Evolutionary conservation across 1,140 invertebrate genomes (phyloP), one percentile per base, ranked within the genome.

Genomic region (Hylaeus volcanicus): DNA sequence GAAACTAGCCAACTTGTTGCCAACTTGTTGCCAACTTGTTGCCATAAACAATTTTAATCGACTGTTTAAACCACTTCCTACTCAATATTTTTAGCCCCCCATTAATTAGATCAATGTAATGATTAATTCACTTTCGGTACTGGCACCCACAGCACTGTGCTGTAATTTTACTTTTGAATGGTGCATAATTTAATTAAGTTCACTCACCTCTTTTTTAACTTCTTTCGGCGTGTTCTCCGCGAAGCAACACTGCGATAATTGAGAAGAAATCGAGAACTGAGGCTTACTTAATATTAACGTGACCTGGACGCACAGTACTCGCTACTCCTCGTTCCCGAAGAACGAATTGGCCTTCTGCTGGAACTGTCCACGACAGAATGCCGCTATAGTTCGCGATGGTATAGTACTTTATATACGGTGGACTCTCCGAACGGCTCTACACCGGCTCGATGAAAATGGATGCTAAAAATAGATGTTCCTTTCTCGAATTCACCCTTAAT

Each of bases 281-380:
- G 1, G 51, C 51, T 26, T 53, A 6, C 9, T 43, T n/a, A 48
- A n/a, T 39, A 37, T 9, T 14, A 70, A 58, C 39, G 45, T 45
- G 26, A 6, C 5, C n/a, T 26, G 37, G 14, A 37, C 3, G 11
- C n/a, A 6, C 3, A 5, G 15, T 51, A 37, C 39, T 65, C 74
- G 73, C 63, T 65, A 63, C 66, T 79, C 26, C 43, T 79, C 43
- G 26, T 48, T 56, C 53, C 9, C 58, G 8, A 77, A 65, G 77
- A 78, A 61, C 15, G 56, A 72, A 79, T 48, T 58, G 64, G 26
- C 58, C 64, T 88, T 81, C 72, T 11, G 61, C 37, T 63, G 8
- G 41, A 66, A 74, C 60, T 63, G 51, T 68, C 45, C 83, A 83
- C 75, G 14, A 14, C 48, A n/a, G 86, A 88, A 74, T 88, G 86